phyloP scores from a whole-genome alignment of 30 jellyfish, hydroid and myxozoan genomes.

The Pseudorhiza aurosa region DNA sequence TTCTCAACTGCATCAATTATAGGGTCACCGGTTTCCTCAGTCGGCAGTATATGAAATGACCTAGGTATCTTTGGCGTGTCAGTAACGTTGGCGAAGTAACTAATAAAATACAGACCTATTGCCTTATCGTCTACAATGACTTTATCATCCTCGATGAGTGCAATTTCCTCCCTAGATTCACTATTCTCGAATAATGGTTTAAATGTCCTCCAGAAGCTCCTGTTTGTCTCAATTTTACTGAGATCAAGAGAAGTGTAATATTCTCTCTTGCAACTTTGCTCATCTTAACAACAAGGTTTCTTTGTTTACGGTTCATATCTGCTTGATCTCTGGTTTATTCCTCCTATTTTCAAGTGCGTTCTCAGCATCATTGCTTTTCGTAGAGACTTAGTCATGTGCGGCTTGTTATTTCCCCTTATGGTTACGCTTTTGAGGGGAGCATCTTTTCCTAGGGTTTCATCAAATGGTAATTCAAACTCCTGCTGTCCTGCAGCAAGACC shows the following conservation, averaged over 20 bases:
- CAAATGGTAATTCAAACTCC: constrained; percentile 38
- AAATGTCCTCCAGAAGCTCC: constrained; percentile 27
- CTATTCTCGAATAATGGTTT: constrained; percentile 10
- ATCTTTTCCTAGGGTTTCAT: constrained; percentile 33
- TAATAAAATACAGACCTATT: constrained; percentile 17
- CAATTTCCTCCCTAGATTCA: constrained; percentile 1
- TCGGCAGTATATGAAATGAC: constrained; percentile 8
- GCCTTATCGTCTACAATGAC: constrained; percentile 9
- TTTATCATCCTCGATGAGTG: constrained; percentile 18
- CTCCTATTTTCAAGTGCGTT: constrained; percentile 9
- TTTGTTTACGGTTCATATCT: constrained; percentile 12
- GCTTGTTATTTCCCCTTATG: constrained; percentile 38
- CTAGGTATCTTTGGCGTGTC: constrained; percentile 44
- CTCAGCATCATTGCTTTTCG: constrained; percentile 14
- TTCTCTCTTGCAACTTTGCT: constrained; percentile 12
- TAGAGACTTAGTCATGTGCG: constrained; percentile 18
- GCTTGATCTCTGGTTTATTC: constrained; percentile 27
- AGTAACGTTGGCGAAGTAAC: constrained; percentile 16
- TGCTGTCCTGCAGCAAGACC: too few species aligned
- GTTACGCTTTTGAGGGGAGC: constrained; percentile 28
- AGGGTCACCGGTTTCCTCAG: constrained; percentile 15
- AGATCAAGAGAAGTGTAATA: background rate
- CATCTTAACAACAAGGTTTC: constrained; percentile 29
- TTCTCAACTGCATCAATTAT: constrained; percentile 42
- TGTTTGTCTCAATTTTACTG: background rate